Evolutionary conservation across 1,140 invertebrate genomes (phyloP), one percentile per base, ranked within the genome.

Genomic region (Drosophila setifemur): DNA sequence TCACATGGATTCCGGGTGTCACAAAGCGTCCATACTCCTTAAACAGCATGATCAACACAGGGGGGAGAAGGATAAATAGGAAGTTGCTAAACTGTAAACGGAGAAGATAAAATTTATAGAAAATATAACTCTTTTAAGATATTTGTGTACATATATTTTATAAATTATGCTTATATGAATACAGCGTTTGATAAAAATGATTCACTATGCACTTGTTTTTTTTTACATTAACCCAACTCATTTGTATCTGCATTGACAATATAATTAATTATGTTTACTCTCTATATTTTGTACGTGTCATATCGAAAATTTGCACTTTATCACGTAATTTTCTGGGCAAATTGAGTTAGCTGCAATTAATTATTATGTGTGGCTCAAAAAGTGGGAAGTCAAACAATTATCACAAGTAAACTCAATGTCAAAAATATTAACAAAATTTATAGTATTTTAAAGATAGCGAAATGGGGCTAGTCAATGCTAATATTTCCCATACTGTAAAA

Each of bases 31-130:
- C 93, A 91, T 96, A 96, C 54, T 94, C 94, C 91, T 92, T 92
- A 86, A 96, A 96, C 5, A 96, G 90, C 81, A 95, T 93, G 69
- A 95, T 95, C 11, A 96, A 89, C 5, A 96, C 90, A 19, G 95
- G 95, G 39, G 96, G 95, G 14, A 96, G 91, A 40, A 96, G 89
- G 53, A 96, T 92, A 89, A 96, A 96, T 35, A 96, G 71, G 14
- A 95, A 89, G 91, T 96, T 96, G 91, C 95, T 96, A n/a, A 95
- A 89, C 95, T 96, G 90, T 29, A 40, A 47, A 5, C 3, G 18
- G 11, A 57, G 1, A n/a, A 12, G 11, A 28, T 40, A 19, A 26
- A 7, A 3, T 18, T 29, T 47, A 3, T 9, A 14, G 14, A 4
- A 12, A 0, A 12, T 3, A 33, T 33, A 31, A n/a, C n/a, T 5